Conservation (phyloP, 2,797 vertebrate genomes). For the Emydoidea blandingii region DNA sequence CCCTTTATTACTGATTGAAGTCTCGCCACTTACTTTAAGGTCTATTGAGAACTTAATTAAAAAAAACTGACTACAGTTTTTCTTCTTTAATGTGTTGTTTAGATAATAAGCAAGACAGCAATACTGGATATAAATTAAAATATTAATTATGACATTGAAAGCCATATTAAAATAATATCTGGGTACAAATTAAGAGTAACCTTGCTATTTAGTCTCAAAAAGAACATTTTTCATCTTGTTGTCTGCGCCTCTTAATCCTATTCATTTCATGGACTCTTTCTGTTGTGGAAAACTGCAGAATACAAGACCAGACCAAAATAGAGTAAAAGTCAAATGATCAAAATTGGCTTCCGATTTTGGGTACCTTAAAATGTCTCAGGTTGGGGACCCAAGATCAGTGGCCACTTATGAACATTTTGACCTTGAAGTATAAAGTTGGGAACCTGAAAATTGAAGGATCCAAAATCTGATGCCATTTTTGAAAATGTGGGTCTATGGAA, state of each 20-base stretch:
- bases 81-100: neutral
- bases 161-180: neutral
- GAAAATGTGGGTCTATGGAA: neutral
- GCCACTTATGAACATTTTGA: neutral
- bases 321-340: neutral
- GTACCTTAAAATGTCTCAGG: neutral
- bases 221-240: neutral
- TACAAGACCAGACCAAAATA: neutral
- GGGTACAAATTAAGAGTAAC: neutral
- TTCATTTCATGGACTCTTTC: neutral
- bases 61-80: neutral
- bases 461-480: neutral
- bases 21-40: neutral
- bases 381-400: neutral
- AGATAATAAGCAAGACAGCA: neutral
- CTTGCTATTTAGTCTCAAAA: neutral
- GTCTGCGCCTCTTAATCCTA: neutral
- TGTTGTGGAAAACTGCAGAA: fast-evolving
- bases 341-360: neutral
- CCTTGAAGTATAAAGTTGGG: neutral
- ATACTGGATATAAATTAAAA: neutral
- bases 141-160: neutral
- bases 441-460: neutral
- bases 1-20: neutral
- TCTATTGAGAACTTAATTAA: neutral